Conservation (phyloP, 2,888 invertebrate species). For the Nymphalis urticae region DNA sequence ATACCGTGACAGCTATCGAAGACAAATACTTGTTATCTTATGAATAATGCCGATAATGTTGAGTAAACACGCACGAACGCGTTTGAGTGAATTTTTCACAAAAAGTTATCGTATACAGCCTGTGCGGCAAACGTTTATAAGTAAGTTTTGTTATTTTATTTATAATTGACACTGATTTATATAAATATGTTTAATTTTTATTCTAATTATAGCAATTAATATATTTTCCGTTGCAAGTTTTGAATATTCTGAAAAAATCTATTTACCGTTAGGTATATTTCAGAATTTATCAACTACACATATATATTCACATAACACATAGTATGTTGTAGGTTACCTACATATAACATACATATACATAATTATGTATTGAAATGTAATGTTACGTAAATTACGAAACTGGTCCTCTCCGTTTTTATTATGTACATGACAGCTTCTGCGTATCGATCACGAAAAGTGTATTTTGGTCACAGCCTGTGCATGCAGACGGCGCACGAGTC, state of each 20-base stretch:
- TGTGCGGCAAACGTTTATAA: conserved; percentile 43
- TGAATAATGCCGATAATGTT: conserved; percentile 81
- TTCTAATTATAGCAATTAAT: too few species aligned
- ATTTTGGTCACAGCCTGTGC: conserved; percentile 68
- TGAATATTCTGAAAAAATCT: too few species aligned
- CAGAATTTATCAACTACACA: too few species aligned
- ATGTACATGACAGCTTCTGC: conserved; percentile 28
- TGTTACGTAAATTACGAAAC: conserved; percentile 28
- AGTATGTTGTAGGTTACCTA: too few species aligned
- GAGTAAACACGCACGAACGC: conserved; percentile 72
- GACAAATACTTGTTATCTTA: conserved; percentile 80
- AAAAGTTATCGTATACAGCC: conserved; percentile 67
- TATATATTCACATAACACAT: too few species aligned
- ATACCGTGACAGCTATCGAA: conserved; percentile 73
- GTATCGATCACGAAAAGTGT: conserved; percentile 28
- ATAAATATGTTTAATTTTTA: too few species aligned
- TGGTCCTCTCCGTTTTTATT: conserved; percentile 25
- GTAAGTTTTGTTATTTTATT: not conserved
- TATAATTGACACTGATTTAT: too few species aligned
- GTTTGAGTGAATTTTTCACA: conserved; percentile 73
- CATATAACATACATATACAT: not conserved
- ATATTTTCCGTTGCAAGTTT: too few species aligned
- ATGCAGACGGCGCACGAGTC: conserved; percentile 66
- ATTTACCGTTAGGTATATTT: too few species aligned
- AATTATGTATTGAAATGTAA: conserved; percentile 24